Percentiles rank a stretch among this genome's conserved stretches.
These are phyloP conservation scores for Samia ricini DNA, from an alignment of 1,140 invertebrate species.

Conservation along the genomic window DNA sequence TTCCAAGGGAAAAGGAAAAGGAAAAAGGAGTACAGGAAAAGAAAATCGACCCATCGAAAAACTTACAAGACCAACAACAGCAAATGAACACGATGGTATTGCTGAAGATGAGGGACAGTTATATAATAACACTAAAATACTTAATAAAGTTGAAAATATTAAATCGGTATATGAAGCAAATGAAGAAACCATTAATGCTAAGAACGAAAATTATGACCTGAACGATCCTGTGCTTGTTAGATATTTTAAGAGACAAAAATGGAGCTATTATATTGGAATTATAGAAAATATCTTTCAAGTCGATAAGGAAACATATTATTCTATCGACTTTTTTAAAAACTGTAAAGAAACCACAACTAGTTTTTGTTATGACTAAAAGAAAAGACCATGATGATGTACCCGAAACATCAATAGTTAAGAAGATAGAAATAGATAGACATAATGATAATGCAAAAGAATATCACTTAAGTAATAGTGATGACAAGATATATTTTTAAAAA, in stretches of 20 bases:
- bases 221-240: slow-evolving; percentile 7
- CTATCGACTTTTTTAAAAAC: background rate
- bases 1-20: slow-evolving; percentile 1
- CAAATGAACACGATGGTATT: background rate
- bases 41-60: background rate
- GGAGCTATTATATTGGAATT: slow-evolving; percentile 8
- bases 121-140: too few relatives aligned
- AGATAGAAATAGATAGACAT: background rate
- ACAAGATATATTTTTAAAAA: background rate
- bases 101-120: too few relatives aligned
- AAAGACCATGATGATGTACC: background rate
- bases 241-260: slow-evolving; percentile 8
- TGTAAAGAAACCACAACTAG: background rate
- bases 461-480: background rate
- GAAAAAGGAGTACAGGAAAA: background rate
- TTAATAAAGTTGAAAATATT: background rate
- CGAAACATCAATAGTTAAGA: background rate
- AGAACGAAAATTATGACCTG: background rate
- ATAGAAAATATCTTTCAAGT: slow-evolving; percentile 3
- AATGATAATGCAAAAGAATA: background rate
- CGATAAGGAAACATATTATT: background rate
- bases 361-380: background rate
- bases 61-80: slow-evolving; percentile 3
- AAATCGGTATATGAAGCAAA: background rate
- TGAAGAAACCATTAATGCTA: slow-evolving; percentile 1